Evolutionary conservation across 2,888 invertebrate species (phyloP).

Genomic region (Pyrgus malvae): DNA sequence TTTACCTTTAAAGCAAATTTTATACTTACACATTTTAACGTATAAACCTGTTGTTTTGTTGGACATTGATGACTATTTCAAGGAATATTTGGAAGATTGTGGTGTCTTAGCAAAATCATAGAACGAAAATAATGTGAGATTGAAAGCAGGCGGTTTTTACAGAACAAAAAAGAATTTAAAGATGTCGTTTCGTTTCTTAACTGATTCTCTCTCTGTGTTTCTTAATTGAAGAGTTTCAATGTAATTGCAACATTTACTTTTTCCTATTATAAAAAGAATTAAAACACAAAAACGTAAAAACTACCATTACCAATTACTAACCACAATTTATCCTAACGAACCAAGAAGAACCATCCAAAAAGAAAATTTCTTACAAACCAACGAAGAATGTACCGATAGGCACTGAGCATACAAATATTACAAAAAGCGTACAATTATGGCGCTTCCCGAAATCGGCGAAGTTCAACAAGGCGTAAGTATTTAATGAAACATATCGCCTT

Average conservation of each 20-base stretch:
- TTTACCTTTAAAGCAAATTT: constrained; percentile 3
- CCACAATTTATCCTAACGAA: too few species aligned
- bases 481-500: constrained; percentile 29
- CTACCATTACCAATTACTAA: too few species aligned
- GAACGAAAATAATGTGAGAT: too few species aligned
- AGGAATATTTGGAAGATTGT: background rate
- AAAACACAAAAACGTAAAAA: too few species aligned
- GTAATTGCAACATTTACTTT: too few species aligned
- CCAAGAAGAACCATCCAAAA: too few species aligned
- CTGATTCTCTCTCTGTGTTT: too few species aligned
- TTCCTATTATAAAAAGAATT: too few species aligned
- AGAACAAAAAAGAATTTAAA: too few species aligned
- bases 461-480: constrained; percentile 4
- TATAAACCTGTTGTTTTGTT: background rate
- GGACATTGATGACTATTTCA: background rate
- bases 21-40: constrained; percentile 16
- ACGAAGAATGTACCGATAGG: background rate
- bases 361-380: background rate
- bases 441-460: background rate
- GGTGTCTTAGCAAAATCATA: background rate
- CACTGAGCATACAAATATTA: constrained; percentile 1
- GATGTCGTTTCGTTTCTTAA: too few species aligned
- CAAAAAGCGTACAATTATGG: background rate
- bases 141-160: too few species aligned
- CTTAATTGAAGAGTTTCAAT: too few species aligned